These are phyloP conservation scores for Threskiornis aethiopicus DNA, from an alignment of 2,797 vertebrate genomes.

Conservation along the genomic window DNA sequence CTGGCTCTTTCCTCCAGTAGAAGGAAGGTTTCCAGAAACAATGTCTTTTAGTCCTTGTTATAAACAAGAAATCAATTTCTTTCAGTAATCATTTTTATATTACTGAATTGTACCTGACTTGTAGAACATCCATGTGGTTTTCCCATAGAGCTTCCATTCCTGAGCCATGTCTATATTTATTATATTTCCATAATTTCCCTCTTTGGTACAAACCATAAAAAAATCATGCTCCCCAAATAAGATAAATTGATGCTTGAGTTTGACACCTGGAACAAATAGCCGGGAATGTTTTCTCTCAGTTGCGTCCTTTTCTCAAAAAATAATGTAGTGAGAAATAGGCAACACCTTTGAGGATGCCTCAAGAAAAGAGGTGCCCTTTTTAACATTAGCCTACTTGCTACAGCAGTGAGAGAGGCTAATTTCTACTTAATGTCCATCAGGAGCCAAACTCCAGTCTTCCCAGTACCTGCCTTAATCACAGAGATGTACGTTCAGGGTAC, in stretches of 20 bases:
- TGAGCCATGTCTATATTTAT: not conserved
- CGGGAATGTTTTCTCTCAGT: not conserved
- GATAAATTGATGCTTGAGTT: not conserved
- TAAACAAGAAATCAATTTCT: not conserved
- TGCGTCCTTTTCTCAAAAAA: not conserved
- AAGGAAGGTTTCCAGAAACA: not conserved
- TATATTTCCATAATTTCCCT: not conserved
- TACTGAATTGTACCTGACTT: not conserved
- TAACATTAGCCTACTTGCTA: not conserved
- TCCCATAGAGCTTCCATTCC: not conserved
- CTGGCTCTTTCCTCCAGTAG: not conserved
- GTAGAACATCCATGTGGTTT: not conserved
- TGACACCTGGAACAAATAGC: not conserved
- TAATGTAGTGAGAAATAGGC: not conserved
- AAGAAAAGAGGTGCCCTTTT: not conserved
- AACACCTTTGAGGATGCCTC: not conserved
- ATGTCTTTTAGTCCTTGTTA: not conserved
- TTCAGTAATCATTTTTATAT: not conserved
- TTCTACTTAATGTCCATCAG: not conserved
- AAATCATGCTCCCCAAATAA: not conserved
- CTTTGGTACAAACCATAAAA: not conserved
- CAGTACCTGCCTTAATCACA: not conserved
- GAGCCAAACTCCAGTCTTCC: not conserved
- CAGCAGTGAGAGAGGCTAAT: not conserved
- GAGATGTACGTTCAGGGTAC: fast-evolving